These are phyloP conservation scores for Limosa lapponica DNA, from an alignment of 2,797 vertebrate genomes.

Conservation along the genomic window DNA sequence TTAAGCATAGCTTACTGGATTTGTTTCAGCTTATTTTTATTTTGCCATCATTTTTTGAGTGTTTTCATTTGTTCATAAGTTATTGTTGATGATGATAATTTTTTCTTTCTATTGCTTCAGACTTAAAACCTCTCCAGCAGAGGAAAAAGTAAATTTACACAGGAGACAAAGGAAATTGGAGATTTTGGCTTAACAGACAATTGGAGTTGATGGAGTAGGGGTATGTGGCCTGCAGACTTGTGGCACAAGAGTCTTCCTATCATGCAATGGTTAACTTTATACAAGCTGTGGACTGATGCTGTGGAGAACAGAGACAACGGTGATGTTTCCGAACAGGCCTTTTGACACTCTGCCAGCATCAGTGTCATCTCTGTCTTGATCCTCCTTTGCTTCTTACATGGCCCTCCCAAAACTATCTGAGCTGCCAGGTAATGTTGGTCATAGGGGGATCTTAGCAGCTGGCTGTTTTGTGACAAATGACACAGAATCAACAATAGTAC, in stretches of 20 bases:
- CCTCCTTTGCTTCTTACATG: constrained; percentile 35
- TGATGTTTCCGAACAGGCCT: background rate
- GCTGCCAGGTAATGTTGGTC: constrained; percentile 64
- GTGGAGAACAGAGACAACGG: background rate
- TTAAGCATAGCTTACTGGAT: background rate
- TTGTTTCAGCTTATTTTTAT: background rate
- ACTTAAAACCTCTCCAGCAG: background rate
- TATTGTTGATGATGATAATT: background rate
- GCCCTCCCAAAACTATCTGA: constrained; percentile 40
- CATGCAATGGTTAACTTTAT: background rate
- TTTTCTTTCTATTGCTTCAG: background rate
- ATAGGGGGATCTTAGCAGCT: constrained; percentile 64
- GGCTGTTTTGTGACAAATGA: constrained; percentile 70
- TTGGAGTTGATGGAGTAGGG: background rate
- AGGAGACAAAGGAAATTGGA: background rate
- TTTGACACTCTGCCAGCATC: constrained; percentile 14
- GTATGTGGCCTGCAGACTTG: background rate
- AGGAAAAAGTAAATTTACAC: background rate
- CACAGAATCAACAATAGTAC: constrained; percentile 64
- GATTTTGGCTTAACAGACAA: background rate
- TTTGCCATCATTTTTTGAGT: background rate
- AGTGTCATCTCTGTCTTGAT: constrained; percentile 29
- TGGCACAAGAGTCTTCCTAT: background rate
- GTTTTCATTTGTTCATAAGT: background rate
- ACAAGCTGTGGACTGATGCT: background rate